Evolutionary conservation across 2,888 invertebrate species (phyloP).

Genomic region (Microchrysa polita): DNA sequence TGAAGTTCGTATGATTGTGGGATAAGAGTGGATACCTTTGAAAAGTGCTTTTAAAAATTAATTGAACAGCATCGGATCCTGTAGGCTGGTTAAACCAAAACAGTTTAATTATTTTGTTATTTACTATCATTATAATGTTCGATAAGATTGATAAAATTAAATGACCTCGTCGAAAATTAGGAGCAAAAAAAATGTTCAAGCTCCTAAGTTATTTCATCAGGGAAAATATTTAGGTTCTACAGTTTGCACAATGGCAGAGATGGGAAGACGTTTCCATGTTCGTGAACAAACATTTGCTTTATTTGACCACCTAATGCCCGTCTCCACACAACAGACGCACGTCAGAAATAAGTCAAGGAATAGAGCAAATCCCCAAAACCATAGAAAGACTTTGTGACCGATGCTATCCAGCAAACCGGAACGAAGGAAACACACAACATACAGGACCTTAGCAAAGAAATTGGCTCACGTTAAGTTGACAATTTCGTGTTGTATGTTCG

Average conservation of each 20-base stretch:
- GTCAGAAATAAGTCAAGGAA: slow-evolving; percentile 43
- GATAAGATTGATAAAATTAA: too few species aligned
- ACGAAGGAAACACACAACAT: slow-evolving; percentile 25
- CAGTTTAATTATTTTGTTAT: too few species aligned
- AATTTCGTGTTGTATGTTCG: slow-evolving; percentile 51
- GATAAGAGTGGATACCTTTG: too few species aligned
- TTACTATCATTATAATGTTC: too few species aligned
- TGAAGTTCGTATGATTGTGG: not conserved
- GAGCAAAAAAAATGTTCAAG: too few species aligned
- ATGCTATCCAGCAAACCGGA: slow-evolving; percentile 25
- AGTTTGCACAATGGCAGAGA: not conserved
- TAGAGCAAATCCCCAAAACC: slow-evolving; percentile 30
- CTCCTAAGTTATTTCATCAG: too few species aligned
- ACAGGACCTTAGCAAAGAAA: slow-evolving; percentile 23
- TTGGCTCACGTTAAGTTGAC: slow-evolving; percentile 49
- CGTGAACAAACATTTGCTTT: slow-evolving; percentile 39
- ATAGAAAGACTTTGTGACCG: slow-evolving; percentile 19
- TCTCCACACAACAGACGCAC: slow-evolving; percentile 14
- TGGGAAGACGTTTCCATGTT: not conserved
- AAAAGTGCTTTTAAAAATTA: slow-evolving; percentile 3
- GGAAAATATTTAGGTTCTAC: not conserved
- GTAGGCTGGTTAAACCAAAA: too few species aligned
- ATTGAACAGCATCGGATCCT: too few species aligned
- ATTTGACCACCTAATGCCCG: slow-evolving; percentile 35
- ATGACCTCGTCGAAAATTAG: too few species aligned